Evolutionary conservation across 2,888 invertebrate genomes (phyloP).

Genomic region (Rhamnusium bicolor): DNA sequence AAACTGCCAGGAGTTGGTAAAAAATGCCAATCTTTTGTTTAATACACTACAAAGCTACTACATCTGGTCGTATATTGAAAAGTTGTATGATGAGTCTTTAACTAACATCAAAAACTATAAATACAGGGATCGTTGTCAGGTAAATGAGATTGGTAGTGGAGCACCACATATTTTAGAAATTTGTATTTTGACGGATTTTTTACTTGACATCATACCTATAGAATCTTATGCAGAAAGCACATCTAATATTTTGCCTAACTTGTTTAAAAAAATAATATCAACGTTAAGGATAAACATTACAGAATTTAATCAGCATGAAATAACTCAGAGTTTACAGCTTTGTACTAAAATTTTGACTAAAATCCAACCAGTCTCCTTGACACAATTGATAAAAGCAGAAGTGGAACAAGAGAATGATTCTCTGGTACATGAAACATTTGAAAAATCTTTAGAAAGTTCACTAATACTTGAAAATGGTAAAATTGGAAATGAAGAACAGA

Average conservation of each 20-base stretch:
- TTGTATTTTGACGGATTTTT: slow-evolving; percentile 81
- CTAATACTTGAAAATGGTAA: slow-evolving; percentile 43
- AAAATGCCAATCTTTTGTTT: slow-evolving; percentile 88
- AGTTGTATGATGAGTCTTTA: slow-evolving; percentile 74
- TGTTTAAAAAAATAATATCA: slow-evolving; percentile 79
- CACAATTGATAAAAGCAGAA: slow-evolving; percentile 51
- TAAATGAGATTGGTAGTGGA: slow-evolving; percentile 76
- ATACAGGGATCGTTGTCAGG: slow-evolving; percentile 62
- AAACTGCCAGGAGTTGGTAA: slow-evolving; percentile 80
- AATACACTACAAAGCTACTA: slow-evolving; percentile 88
- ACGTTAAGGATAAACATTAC: slow-evolving; percentile 76
- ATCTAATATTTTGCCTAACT: slow-evolving; percentile 83
- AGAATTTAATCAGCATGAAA: slow-evolving; percentile 75
- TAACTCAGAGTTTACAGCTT: slow-evolving; percentile 78
- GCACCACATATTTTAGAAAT: slow-evolving; percentile 79
- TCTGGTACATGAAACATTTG: slow-evolving; percentile 37
- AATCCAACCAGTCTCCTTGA: slow-evolving; percentile 79
- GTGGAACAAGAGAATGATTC: slow-evolving; percentile 50
- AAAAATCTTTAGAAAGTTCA: slow-evolving; percentile 48
- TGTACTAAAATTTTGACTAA: slow-evolving; percentile 83
- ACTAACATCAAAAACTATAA: slow-evolving; percentile 60
- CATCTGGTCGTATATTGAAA: slow-evolving; percentile 87
- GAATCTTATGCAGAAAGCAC: slow-evolving; percentile 86
- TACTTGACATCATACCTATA: slow-evolving; percentile 82
- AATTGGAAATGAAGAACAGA: slow-evolving; percentile 51